Base-by-base conservation (phyloP, 2,113 vertebrate genomes). In the Oryctolagus cuniculus region DNA sequence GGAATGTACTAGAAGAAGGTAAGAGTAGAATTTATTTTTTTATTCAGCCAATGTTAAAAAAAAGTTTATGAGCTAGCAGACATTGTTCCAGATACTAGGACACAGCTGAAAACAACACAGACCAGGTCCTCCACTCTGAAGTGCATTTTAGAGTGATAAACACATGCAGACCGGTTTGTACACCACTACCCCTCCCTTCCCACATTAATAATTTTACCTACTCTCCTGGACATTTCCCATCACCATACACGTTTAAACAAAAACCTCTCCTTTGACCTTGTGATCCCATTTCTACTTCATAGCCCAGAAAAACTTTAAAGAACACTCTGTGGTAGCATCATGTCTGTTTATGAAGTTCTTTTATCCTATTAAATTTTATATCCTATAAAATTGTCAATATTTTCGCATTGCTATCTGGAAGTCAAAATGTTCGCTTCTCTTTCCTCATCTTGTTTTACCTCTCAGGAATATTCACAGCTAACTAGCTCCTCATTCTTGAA, bases 1-100 rank as follows among this genome's bases (percentile, higher is more conserved):
- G 73, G 53, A 69, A 70, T 90, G 38, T 79, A 79, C 38, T 70
- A 1, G 79, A 79, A 93, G 61, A 82, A 38, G 15, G 19, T 70
- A 83, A 21, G 75, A 77, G 78, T 22, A 53, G 64, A 67, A 29
- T 86, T 29, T 31, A 79, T 16, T 22, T 63, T 55, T 81, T 95
- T 87, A 82, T 31, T 92, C 22, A 91, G 63, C 61, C 94, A 49
- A 80, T 81, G 75, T 61, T 67, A 79, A 11, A 91, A 19, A 58
- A 58, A 58, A 19, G 19, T 17, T 58, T 58, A 58, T 16, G 55
- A 58, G 19, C 55, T 69, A 29, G 55, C 31, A 69, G 80, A 22
- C 19, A 49, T 53, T 80, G 10, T 82, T 94, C 11, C 66, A 91
- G 81, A 79, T 25, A 61, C 16, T 25, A 49, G 29, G 31, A 31